phyloP scores from a whole-genome alignment of 2,797 vertebrate genomes.

The Bovichtus diacanthus region DNA sequence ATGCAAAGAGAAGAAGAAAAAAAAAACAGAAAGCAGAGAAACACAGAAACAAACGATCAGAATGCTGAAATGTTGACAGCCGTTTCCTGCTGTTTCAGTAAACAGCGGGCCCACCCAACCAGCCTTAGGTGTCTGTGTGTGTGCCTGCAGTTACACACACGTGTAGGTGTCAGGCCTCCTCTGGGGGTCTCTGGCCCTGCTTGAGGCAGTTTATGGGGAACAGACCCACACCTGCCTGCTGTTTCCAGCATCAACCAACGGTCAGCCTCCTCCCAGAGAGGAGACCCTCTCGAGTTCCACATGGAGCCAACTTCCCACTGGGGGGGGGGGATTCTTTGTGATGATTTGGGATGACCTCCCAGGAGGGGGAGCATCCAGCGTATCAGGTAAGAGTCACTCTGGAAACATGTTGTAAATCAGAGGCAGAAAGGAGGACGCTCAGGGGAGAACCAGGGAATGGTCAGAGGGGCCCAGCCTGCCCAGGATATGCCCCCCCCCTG shows the following conservation, averaged over 20 bases:
- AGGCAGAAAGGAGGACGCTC: conserved; percentile 47
- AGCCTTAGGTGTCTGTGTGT: conserved; percentile 25
- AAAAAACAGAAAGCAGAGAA: neutral
- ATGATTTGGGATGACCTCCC: conserved; percentile 54
- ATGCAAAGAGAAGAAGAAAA: neutral
- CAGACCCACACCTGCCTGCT: conserved; percentile 70
- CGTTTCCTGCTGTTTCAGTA: conserved; percentile 74
- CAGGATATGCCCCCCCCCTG: conserved; percentile 69
- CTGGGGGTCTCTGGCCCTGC: conserved; percentile 49
- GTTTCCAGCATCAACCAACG: conserved; percentile 38
- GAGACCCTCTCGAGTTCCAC: conserved; percentile 53
- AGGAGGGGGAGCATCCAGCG: conserved; percentile 35
- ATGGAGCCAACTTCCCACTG: conserved; percentile 43
- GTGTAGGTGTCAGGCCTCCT: conserved; percentile 58
- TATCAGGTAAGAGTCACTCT: conserved; percentile 24
- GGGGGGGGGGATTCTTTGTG: neutral
- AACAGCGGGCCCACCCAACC: conserved; percentile 75
- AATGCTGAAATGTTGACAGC: conserved; percentile 60
- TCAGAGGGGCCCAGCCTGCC: conserved; percentile 68
- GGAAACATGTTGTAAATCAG: conserved; percentile 48
- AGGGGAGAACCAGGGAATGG: conserved; percentile 60
- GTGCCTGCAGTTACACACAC: conserved; percentile 30
- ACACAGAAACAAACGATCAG: conserved; percentile 42
- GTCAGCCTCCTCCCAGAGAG: conserved; percentile 25
- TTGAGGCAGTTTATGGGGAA: conserved; percentile 57